phyloP scores from a whole-genome alignment of 2,113 vertebrate genomes.

The Leucoraja erinaceus region DNA sequence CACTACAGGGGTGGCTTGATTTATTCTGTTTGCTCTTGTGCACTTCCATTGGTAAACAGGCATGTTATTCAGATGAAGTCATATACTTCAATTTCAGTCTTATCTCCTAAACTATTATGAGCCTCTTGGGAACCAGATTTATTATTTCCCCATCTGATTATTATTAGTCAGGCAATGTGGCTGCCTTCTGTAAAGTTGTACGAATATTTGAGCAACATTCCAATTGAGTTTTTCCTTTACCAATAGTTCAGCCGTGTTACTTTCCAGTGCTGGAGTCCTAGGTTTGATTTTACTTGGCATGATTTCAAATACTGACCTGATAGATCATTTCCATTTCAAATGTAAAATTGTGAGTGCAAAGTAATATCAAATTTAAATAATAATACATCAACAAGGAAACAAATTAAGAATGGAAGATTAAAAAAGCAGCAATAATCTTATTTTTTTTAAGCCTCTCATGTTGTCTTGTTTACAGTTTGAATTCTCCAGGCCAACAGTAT shows the following conservation, averaged over 20 bases:
- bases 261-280: background rate
- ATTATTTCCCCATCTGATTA: background rate
- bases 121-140: background rate
- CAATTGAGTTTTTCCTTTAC: background rate
- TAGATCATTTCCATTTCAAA: background rate
- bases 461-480: background rate
- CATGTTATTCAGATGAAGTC: background rate
- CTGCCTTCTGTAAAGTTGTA: background rate
- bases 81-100: background rate
- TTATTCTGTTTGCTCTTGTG: background rate
- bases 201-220: background rate
- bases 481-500: background rate
- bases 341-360: background rate
- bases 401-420: background rate
- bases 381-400: background rate
- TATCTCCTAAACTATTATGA: background rate
- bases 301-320: background rate
- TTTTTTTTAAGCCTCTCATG: background rate
- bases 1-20: background rate
- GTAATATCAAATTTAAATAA: too few relatives aligned
- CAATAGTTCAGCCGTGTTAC: background rate
- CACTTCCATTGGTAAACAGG: background rate
- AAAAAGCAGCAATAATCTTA: background rate
- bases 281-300: background rate
- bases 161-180: background rate